Conservation (phyloP, 2,113 vertebrate genomes). For the Tetraodon nigroviridis region DNA sequence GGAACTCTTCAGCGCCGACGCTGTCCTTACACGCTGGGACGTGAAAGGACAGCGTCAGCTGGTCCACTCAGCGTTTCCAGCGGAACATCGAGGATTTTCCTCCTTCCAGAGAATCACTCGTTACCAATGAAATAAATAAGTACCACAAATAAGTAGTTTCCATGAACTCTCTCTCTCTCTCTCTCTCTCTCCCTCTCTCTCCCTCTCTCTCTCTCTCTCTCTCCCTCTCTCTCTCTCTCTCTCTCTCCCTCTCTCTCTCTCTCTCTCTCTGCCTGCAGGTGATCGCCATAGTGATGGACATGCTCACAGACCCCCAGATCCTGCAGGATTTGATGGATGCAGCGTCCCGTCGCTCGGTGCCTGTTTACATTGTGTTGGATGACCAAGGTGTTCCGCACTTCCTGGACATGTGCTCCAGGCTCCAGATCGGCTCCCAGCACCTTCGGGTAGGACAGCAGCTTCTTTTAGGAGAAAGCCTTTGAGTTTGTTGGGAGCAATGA, state of each 20-base stretch:
- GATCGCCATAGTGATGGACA: conserved; percentile 92
- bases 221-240: neutral
- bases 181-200: no score
- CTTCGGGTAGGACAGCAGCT: conserved; percentile 74
- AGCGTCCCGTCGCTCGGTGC: conserved; percentile 77
- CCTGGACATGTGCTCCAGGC: conserved; percentile 87
- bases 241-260: neutral
- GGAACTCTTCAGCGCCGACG: neutral
- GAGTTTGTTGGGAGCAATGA: no score
- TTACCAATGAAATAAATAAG: no score
- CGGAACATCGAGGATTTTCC: conserved; percentile 13
- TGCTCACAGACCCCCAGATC: conserved; percentile 88
- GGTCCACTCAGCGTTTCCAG: conserved; percentile 26
- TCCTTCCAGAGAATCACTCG: conserved; percentile 27
- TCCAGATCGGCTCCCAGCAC: conserved; percentile 77
- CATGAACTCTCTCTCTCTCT: no score
- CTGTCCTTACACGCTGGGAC: conserved; percentile 9
- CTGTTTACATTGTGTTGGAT: conserved; percentile 88
- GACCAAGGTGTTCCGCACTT: conserved; percentile 77
- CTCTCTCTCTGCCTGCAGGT: conserved; percentile 70
- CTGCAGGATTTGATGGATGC: conserved; percentile 89
- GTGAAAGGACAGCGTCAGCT: neutral
- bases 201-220: no score
- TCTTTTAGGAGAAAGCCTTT: neutral
- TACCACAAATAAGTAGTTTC: no score